phyloP scores from a whole-genome alignment of 2,888 invertebrate genomes.

The Tachina lurida region DNA sequence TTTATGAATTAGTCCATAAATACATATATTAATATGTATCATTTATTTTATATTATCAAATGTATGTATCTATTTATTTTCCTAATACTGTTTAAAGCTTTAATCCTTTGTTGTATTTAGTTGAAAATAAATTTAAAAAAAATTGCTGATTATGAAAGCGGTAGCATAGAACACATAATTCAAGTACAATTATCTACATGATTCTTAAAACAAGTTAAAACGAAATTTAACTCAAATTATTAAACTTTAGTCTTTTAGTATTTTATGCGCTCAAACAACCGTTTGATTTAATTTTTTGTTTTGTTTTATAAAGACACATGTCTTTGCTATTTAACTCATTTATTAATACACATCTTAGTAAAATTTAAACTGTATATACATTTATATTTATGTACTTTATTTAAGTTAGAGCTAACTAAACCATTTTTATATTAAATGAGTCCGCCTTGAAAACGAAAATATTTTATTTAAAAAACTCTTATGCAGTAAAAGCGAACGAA shows the following conservation, averaged over 20 bases:
- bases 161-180: not conserved
- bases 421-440: conserved; percentile 60
- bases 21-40: no score
- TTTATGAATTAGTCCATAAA: no score
- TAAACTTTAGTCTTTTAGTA: not conserved
- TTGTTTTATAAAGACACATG: conserved; percentile 24
- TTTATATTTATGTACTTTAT: not conserved
- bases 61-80: not conserved
- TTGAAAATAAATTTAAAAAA: not conserved
- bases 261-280: not conserved
- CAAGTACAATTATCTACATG: not conserved
- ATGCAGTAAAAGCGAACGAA: conserved; percentile 28
- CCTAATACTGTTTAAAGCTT: not conserved
- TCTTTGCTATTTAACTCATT: conserved; percentile 14
- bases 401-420: conserved; percentile 29
- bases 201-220: not conserved
- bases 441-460: conserved; percentile 67
- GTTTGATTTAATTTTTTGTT: not conserved
- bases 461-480: conserved; percentile 27
- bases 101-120: not conserved
- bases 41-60: not conserved
- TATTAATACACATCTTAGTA: conserved; percentile 6
- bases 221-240: not conserved
- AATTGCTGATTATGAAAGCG: not conserved
- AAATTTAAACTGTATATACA: conserved; percentile 3